These are phyloP conservation scores for Selene dorsalis DNA, from an alignment of 2,797 vertebrate genomes.

Conservation along the genomic window DNA sequence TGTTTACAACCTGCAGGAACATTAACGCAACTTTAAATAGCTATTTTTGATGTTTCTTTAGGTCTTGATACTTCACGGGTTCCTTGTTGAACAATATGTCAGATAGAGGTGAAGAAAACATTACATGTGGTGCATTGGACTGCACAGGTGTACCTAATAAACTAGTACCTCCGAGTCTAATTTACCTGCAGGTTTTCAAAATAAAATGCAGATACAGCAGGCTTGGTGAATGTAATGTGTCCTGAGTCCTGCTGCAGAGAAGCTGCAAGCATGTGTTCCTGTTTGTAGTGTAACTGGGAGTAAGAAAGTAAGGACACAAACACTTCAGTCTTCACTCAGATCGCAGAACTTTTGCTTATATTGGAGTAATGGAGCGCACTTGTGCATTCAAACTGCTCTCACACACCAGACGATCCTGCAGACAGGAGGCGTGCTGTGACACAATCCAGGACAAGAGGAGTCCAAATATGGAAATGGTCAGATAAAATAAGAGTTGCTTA, in stretches of 20 bases:
- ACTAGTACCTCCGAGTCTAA: neutral
- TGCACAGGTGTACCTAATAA: constrained; percentile 17
- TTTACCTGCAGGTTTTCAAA: constrained; percentile 7
- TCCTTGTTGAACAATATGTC: neutral
- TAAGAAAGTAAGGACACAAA: constrained; percentile 13
- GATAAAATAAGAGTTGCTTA: constrained; percentile 69
- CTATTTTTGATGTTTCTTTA: neutral
- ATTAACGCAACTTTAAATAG: neutral
- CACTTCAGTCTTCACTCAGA: neutral
- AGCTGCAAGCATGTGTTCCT: neutral
- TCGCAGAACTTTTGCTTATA: constrained; percentile 12
- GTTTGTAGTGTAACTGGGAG: constrained; percentile 3
- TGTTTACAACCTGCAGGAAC: neutral
- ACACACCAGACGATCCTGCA: constrained; percentile 25
- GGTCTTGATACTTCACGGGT: neutral
- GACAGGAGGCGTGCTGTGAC: constrained; percentile 35
- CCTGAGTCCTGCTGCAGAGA: constrained; percentile 7
- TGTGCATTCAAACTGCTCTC: constrained; percentile 1
- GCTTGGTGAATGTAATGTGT: neutral
- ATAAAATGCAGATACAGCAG: neutral
- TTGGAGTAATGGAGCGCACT: constrained; percentile 1
- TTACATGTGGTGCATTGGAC: neutral
- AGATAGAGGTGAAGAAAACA: neutral
- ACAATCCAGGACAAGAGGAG: constrained; percentile 54
- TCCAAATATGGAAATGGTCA: constrained; percentile 72